Evolutionary conservation across 2,888 invertebrate species (phyloP), one percentile per base, ranked within the genome.

Genomic region (Phaedon cochleariae): DNA sequence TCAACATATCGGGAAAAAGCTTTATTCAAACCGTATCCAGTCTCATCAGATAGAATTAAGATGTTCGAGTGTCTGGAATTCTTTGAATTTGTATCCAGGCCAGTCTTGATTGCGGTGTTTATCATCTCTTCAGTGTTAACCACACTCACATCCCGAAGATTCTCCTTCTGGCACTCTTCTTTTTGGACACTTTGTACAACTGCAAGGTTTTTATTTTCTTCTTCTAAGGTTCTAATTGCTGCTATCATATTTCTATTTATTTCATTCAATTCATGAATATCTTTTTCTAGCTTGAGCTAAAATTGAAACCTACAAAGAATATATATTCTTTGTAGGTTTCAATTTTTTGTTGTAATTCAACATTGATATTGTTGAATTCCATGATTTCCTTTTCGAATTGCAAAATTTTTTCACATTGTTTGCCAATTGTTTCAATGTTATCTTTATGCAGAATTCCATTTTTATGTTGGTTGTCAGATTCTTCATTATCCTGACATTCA

Each of bases 141-240:
- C 21, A 34, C 20, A 53, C 9, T 53, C 31, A 31, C 17, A 18
- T 17, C 34, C 2, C 17, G 29, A n/a, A 17, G 18, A 31, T 53
- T 2, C 12, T 31, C 18, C 12, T 18, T 34, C 34, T 6, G 15
- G 31, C 20, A 48, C 3, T 22, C 34, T 9, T 17, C 34, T 53
- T 53, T 18, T 12, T 7, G 53, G 21, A 53, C 34, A 12, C 1
- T 18, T 2, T 9, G 3, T 20, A 10, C 18, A 20, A 21, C 34
- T 5, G 53, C 29, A 9, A 53, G 6, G 34, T 34, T 34, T 9
- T 53, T 53, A 53, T 53, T 53, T 15, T 53, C 53, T 53, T 53
- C 53, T 53, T 53, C 53, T 34, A 53, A 15, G 10, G 53, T 21
- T 53, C 53, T 53, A 18, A 53, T 31, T 0, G 31, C 5, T 12